These are phyloP conservation scores for Cenopis cana DNA, from an alignment of 2,888 invertebrate species.

Conservation along the genomic window DNA sequence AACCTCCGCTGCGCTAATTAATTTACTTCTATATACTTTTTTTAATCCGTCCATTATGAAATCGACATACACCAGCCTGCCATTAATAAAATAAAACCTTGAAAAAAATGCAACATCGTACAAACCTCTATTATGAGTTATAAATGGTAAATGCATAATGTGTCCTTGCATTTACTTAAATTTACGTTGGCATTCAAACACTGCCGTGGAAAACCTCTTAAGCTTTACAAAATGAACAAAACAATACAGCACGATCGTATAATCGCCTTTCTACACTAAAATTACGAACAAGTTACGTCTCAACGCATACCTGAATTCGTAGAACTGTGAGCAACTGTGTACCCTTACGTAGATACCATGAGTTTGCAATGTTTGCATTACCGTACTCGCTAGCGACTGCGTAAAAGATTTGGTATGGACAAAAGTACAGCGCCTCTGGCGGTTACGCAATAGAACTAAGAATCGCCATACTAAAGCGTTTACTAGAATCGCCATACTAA, in stretches of 20 bases:
- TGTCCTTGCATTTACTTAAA: constrained; percentile 3
- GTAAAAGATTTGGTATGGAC: too few species aligned
- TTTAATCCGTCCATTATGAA: background rate
- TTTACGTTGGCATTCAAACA: background rate
- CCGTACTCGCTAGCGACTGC: too few species aligned
- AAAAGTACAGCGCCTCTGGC: too few species aligned
- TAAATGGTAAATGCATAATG: background rate
- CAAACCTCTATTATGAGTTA: constrained; percentile 3
- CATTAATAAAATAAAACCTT: background rate
- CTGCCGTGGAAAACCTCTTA: constrained; percentile 14
- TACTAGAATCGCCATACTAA: too few species aligned
- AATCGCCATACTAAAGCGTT: too few species aligned
- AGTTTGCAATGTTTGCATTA: too few species aligned
- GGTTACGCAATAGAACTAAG: too few species aligned
- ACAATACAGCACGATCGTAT: background rate
- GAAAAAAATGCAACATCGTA: background rate
- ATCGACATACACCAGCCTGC: background rate
- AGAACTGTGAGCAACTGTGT: background rate
- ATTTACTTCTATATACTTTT: too few species aligned
- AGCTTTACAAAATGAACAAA: constrained; percentile 5
- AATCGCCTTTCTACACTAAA: background rate
- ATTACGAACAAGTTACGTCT: background rate
- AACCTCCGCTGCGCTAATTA: too few species aligned
- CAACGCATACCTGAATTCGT: background rate
- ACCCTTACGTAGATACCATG: too few species aligned